Conservation (phyloP, 2,888 invertebrate genomes). For the Poecilus cupreus region DNA sequence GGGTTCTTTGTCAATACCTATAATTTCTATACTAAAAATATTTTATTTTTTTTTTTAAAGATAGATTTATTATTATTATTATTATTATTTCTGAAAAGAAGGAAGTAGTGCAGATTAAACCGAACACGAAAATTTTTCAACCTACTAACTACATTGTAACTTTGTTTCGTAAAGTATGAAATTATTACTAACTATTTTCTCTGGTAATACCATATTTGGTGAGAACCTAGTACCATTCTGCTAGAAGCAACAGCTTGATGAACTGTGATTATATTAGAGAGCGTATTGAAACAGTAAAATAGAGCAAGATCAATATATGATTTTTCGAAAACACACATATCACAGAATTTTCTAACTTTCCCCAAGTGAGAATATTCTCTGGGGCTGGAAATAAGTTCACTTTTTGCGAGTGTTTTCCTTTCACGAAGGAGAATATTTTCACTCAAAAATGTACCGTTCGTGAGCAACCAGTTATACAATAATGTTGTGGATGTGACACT, state of each 20-base stretch:
- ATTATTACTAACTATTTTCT: not conserved
- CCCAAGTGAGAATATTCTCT: slow-evolving; percentile 9
- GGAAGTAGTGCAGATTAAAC: not conserved
- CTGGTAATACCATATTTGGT: not conserved
- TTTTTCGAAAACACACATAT: slow-evolving; percentile 5
- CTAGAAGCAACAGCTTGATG: not conserved
- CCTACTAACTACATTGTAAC: not conserved
- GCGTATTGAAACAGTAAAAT: not conserved
- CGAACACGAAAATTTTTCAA: not conserved
- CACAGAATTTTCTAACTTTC: slow-evolving; percentile 35
- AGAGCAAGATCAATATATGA: slow-evolving; percentile 21
- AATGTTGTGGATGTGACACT: too few relatives aligned
- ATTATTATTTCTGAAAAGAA: not conserved
- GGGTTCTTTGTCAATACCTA: too few relatives aligned
- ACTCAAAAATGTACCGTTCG: not conserved
- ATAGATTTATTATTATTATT: not conserved
- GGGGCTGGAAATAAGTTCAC: not conserved
- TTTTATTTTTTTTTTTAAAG: too few relatives aligned
- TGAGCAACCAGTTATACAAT: not conserved
- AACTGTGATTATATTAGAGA: slow-evolving; percentile 11
- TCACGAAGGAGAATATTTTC: not conserved
- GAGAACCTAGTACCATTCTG: not conserved
- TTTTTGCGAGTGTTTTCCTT: slow-evolving; percentile 28
- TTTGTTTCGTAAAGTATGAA: not conserved
- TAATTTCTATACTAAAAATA: too few relatives aligned